phyloP scores from a whole-genome alignment of 2,113 vertebrate genomes.

The Pitta sordida region DNA sequence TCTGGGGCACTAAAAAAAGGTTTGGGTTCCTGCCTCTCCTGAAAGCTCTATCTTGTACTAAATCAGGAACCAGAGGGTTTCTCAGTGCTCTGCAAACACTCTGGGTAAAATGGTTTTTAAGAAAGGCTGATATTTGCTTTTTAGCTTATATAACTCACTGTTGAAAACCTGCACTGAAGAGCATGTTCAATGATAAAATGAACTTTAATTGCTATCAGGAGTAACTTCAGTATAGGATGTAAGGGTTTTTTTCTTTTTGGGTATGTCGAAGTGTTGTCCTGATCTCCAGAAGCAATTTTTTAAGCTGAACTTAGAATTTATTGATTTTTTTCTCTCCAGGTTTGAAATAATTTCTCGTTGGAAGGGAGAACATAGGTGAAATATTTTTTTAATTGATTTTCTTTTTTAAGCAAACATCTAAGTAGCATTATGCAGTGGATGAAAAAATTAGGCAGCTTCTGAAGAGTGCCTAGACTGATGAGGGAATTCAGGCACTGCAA shows the following conservation, averaged over 20 bases:
- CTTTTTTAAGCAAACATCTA: neutral
- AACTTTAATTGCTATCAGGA: neutral
- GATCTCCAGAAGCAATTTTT: neutral
- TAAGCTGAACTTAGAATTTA: neutral
- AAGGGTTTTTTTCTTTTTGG: neutral
- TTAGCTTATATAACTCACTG: neutral
- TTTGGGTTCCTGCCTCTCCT: neutral
- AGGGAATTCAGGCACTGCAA: neutral
- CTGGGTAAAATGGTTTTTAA: neutral
- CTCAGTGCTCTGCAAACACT: neutral
- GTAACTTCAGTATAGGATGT: neutral
- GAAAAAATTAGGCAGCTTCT: neutral
- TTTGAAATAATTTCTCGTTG: neutral
- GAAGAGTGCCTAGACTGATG: neutral
- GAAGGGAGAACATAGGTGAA: neutral
- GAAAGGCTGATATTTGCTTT: neutral
- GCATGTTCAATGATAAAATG: neutral
- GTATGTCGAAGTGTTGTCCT: neutral
- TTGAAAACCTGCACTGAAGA: neutral
- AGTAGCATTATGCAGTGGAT: neutral
- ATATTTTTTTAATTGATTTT: neutral
- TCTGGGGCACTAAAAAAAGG: neutral
- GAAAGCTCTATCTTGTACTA: neutral
- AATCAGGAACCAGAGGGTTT: neutral
- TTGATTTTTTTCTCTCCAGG: fast-evolving